Base-by-base conservation (phyloP, 2,888 invertebrate genomes). In the Leucoptera coffeella region DNA sequence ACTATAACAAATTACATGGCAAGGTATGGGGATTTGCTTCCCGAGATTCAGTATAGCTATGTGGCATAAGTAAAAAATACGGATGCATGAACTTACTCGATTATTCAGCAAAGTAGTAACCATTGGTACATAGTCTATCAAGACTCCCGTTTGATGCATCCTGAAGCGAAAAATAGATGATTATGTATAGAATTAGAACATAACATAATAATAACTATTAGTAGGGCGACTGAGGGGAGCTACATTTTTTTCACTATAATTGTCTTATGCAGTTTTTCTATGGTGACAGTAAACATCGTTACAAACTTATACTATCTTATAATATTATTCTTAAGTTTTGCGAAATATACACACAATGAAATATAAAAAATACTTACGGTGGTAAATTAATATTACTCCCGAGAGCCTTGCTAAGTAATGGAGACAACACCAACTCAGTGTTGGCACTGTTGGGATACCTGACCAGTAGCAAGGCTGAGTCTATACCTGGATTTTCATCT, bases 51-150 rank as follows among this genome's bases (percentile, higher is more conserved):
- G 10, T 17, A 25, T 15, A 10, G 15, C 12, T 17, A 11, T 13
- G 22, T 20, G 17, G 11, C 14, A 12, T 14, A 15, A 11, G 17
- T 26, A 17, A 17, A 30, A 26, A 19, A n/a, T n/a, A n/a, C n/a
- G n/a, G n/a, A n/a, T n/a, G n/a, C n/a, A n/a, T n/a, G 6, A 22
- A 29, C 23, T 29, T 37, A 74, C 73, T 56, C 72, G 75, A 26
- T 65, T 72, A 29, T 72, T 60, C 15, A 80, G 47, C 12, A 67
- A 41, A 28, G 65, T 62, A 29, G 72, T 67, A 6, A 80, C 62
- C 47, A 62, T 58, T 15, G 64, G 60, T 5, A 79, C 73, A 51
- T 80, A 80, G 41, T 78, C 74, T 50, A 65, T 59, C 12, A 80
- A 42, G 14, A 71, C 67, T 33, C 64, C 67, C 24, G 64, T 50